Evolutionary conservation across 2,888 invertebrate species (phyloP).

Genomic region (Rotaria macrura): DNA sequence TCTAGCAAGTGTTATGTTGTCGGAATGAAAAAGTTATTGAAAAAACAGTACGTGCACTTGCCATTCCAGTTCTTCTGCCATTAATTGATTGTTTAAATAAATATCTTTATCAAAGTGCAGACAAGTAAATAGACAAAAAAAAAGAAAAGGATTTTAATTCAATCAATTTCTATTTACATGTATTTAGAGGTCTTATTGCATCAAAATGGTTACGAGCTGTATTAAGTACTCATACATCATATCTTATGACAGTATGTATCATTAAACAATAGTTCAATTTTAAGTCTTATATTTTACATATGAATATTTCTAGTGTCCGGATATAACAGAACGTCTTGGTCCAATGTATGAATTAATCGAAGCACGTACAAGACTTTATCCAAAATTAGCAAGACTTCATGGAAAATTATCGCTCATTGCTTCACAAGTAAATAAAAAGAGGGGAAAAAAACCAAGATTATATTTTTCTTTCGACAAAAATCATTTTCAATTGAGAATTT

Average conservation of each 20-base stretch:
- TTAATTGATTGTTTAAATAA: conserved; percentile 64
- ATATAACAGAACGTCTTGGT: conserved; percentile 55
- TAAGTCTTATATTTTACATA: not conserved
- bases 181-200: conserved; percentile 35
- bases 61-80: conserved; percentile 63
- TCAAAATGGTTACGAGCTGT: conserved; percentile 57
- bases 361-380: conserved; percentile 53
- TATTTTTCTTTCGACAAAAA: too few species aligned
- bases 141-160: too few species aligned
- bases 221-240: conserved; percentile 57
- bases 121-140: conserved; percentile 38
- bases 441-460: too few species aligned
- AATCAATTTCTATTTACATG: not conserved
- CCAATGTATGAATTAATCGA: conserved; percentile 57
- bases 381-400: conserved; percentile 55
- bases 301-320: conserved; percentile 53
- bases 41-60: conserved; percentile 65
- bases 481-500: too few species aligned
- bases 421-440: conserved; percentile 39
- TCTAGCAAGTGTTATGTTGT: conserved; percentile 60
- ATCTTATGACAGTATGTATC: conserved; percentile 54
- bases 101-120: conserved; percentile 41
- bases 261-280: not conserved
- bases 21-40: conserved; percentile 61
- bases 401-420: conserved; percentile 58